These are phyloP conservation scores for Neosilurus mollespiculum DNA, from an alignment of 2,797 vertebrate genomes.

Conservation along the genomic window DNA sequence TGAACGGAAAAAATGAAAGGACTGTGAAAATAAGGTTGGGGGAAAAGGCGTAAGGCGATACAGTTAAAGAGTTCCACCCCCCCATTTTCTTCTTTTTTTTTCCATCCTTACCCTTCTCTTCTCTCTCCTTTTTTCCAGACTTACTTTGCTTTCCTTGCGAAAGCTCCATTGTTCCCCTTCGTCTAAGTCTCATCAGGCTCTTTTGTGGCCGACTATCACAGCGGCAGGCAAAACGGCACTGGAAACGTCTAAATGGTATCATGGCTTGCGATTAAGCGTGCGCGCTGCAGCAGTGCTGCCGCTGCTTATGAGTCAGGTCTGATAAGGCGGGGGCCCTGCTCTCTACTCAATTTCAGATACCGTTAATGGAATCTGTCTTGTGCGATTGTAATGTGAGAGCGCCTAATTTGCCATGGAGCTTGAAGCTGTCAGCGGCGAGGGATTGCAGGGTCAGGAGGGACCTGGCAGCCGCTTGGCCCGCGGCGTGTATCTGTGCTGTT, in stretches of 20 bases:
- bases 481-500: slow-evolving; percentile 99
- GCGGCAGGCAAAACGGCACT: slow-evolving; percentile 97
- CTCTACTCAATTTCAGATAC: slow-evolving; percentile 99
- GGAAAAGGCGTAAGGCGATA: slow-evolving; percentile 62
- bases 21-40: slow-evolving; percentile 56
- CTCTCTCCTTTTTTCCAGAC: slow-evolving; percentile 85
- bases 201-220: slow-evolving; percentile 99
- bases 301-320: slow-evolving; percentile 99
- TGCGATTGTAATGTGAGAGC: slow-evolving; percentile 99
- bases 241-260: slow-evolving; percentile 99
- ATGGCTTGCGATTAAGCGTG: slow-evolving; percentile 96
- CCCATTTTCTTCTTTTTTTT: slow-evolving; percentile 59
- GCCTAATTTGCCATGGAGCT: slow-evolving; percentile 99
- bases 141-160: slow-evolving; percentile 99
- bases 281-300: slow-evolving; percentile 71
- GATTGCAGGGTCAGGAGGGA: slow-evolving; percentile 99
- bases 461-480: slow-evolving; percentile 99
- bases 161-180: slow-evolving; percentile 99
- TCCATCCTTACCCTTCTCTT: slow-evolving; percentile 55
- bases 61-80: slow-evolving; percentile 69
- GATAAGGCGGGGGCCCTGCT: slow-evolving; percentile 96
- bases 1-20: slow-evolving; percentile 61
- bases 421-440: slow-evolving; percentile 99
- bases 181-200: slow-evolving; percentile 99
- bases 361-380: slow-evolving; percentile 99